Conservation (phyloP, 2,113 vertebrate genomes). For the Daboia siamensis region DNA sequence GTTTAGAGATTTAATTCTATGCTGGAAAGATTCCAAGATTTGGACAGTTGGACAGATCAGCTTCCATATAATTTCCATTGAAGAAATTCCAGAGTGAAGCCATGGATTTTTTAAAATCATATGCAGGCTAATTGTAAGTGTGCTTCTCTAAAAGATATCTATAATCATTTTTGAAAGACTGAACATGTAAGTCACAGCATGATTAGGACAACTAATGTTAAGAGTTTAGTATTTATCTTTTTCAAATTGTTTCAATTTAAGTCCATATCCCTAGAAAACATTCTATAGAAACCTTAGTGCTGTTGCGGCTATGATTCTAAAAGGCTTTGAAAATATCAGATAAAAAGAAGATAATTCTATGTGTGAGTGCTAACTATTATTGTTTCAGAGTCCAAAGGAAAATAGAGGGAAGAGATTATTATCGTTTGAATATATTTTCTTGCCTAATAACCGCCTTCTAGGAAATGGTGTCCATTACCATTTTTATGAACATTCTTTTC, state of each 20-base stretch:
- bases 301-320: constrained; percentile 30
- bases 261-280: not conserved
- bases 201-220: not conserved
- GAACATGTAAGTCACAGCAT: not conserved
- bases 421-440: constrained; percentile 38
- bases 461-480: not conserved
- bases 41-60: no score
- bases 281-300: not conserved
- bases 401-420: constrained; percentile 20
- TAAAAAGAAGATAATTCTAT: constrained; percentile 19
- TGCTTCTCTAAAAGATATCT: not conserved
- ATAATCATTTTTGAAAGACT: not conserved
- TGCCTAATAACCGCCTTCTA: constrained; percentile 43
- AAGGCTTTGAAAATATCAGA: constrained; percentile 29
- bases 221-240: not conserved
- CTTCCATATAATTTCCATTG: not conserved
- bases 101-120: not conserved
- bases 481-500: constrained; percentile 19
- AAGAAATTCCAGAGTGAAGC: not conserved
- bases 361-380: constrained; percentile 35
- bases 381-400: constrained; percentile 43
- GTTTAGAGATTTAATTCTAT: not conserved
- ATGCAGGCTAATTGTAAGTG: not conserved
- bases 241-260: constrained; percentile 35
- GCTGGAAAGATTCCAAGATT: not conserved